Conservation (phyloP, 2,888 invertebrate species). For the Heliconius cydno region DNA sequence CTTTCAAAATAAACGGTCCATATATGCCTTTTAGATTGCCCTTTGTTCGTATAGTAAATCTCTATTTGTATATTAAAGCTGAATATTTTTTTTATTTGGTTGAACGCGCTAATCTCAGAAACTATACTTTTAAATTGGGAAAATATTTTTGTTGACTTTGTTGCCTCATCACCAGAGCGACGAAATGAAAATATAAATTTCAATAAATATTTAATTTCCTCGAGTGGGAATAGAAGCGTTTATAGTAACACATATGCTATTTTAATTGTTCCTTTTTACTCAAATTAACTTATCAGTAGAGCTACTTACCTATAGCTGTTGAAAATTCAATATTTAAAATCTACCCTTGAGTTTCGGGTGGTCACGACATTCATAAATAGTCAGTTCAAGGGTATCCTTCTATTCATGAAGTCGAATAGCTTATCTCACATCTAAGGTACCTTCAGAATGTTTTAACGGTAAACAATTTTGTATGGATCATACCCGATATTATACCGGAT, state of each 20-base stretch:
- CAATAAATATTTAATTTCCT: too few species aligned
- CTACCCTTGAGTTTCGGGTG: constrained; percentile 64
- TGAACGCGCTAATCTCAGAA: too few species aligned
- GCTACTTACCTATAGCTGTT: constrained; percentile 7
- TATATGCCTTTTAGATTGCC: not conserved
- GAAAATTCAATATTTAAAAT: constrained; percentile 44
- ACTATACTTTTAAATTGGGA: too few species aligned
- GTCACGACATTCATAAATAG: constrained; percentile 49
- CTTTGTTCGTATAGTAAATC: not conserved
- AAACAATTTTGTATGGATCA: not conserved
- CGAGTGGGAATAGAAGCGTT: too few species aligned
- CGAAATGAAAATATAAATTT: too few species aligned
- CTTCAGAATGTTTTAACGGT: constrained; percentile 30
- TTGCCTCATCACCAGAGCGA: too few species aligned
- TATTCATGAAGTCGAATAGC: constrained; percentile 68
- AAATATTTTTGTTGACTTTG: too few species aligned
- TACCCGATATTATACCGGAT: not conserved
- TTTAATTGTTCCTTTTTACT: not conserved
- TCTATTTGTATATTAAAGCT: not conserved
- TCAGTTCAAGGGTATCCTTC: constrained; percentile 71
- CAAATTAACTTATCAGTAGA: not conserved
- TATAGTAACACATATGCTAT: too few species aligned
- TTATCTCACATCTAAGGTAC: constrained; percentile 64
- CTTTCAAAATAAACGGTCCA: too few species aligned
- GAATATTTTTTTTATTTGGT: not conserved